phyloP scores from a whole-genome alignment of 2,888 invertebrate species.

The Rhagium mordax region DNA sequence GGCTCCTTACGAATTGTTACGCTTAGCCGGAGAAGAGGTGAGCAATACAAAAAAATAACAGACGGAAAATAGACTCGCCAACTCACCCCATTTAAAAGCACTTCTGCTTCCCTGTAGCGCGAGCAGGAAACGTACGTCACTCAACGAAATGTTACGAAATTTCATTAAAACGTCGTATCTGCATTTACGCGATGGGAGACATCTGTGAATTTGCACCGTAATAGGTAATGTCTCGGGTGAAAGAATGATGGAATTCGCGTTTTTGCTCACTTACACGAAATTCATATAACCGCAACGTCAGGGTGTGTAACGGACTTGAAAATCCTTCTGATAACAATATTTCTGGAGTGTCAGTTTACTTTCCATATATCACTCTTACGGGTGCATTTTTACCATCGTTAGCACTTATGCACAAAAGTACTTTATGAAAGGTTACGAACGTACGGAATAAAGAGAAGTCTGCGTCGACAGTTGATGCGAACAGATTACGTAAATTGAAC shows the following conservation, averaged over 20 bases:
- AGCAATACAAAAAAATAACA: background rate
- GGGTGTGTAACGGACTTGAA: background rate
- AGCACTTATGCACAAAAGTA: too few relatives aligned
- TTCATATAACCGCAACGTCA: background rate
- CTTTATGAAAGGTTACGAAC: background rate
- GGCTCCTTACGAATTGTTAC: background rate
- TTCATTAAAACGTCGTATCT: constrained; percentile 18
- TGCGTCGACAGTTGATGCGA: too few relatives aligned
- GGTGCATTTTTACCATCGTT: too few relatives aligned
- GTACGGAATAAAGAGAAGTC: too few relatives aligned
- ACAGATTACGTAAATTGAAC: too few relatives aligned
- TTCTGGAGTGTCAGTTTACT: background rate
- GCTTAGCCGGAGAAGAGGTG: background rate
- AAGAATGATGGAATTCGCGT: background rate
- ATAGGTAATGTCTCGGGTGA: constrained; percentile 9
- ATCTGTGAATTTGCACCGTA: constrained; percentile 19
- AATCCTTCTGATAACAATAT: background rate
- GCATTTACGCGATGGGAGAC: constrained; percentile 19
- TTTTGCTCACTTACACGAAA: background rate
- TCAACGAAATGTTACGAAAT: constrained; percentile 22
- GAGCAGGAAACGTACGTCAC: constrained; percentile 33
- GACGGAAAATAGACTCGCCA: constrained; percentile 27
- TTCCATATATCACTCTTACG: background rate
- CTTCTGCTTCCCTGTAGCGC: constrained; percentile 11
- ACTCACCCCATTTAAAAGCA: constrained; percentile 35